These are phyloP conservation scores for Solenopsis fugax DNA, from an alignment of 1,140 invertebrate species.

Conservation along the genomic window DNA sequence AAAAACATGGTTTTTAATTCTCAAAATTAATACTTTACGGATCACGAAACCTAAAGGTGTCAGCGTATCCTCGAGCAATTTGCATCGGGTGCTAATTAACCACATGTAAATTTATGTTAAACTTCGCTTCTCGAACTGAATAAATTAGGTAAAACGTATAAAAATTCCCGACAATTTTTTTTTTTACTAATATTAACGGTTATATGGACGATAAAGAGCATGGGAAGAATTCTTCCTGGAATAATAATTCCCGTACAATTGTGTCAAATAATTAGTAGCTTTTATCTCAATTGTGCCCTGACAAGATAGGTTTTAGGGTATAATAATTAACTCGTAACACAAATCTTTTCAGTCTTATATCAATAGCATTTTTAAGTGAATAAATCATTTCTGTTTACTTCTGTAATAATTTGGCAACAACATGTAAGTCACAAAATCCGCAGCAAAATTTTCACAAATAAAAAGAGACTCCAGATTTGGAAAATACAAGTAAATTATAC, in stretches of 20 bases:
- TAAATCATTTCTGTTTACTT: neutral
- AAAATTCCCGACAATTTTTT: slow-evolving; percentile 28
- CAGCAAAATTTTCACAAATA: neutral
- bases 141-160: slow-evolving; percentile 36
- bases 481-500: slow-evolving; percentile 17
- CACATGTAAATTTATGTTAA: slow-evolving; percentile 59
- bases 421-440: neutral
- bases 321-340: slow-evolving; percentile 28
- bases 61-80: slow-evolving; percentile 2
- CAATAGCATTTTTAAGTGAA: neutral
- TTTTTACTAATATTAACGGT: slow-evolving; percentile 26
- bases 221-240: neutral
- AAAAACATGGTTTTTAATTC: neutral
- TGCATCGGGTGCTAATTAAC: slow-evolving; percentile 34
- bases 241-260: slow-evolving; percentile 45
- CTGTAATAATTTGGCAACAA: neutral
- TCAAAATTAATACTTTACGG: slow-evolving; percentile 35
- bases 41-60: slow-evolving; percentile 39
- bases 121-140: neutral
- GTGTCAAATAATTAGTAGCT: slow-evolving; percentile 49
- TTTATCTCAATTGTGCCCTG: neutral
- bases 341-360: neutral
- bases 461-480: neutral
- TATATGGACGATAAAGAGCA: neutral
- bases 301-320: neutral